Base-by-base conservation (phyloP, 2,113 vertebrate species). In the Progne subis region DNA sequence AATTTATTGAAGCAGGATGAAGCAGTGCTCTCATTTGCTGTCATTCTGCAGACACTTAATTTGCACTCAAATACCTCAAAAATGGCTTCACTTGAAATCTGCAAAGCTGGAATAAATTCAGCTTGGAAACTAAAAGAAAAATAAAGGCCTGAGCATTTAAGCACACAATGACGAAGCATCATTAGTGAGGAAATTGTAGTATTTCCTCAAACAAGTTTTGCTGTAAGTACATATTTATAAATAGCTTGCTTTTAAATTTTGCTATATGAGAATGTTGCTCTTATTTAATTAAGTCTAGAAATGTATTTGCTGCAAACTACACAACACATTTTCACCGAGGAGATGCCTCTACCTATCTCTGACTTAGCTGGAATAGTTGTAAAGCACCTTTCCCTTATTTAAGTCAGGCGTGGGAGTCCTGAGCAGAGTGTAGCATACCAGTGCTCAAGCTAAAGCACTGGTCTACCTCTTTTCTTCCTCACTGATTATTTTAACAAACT, bases 11-110 rank as follows among this genome's bases (percentile, higher is more conserved):
- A 83, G 79, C 75, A 81, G 85, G 79, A 88, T 95, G 75, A 95
- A 91, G 93, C 53, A 86, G 76, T 74, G 56, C 86, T 94, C 95
- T 97, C 85, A 92, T 97, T 95, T 93, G 75, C 93, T 95, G 94
- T 92, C 87, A 86, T 96, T 94, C 95, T 94, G 76, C 43, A 94
- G 79, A 31, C 68, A 80, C 70, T 96, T 90, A 91, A 88, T 95
- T 95, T 96, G 92, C 79, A 90, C 90, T 94, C 93, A 92, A 92
- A 95, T 88, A 52, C 76, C 64, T 94, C 76, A 91, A 85, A 95
- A 93, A 88, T 52, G 7, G 86, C 92, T 96, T 95, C 75, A 67
- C 87, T 95, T 78, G 93, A 94, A 88, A 90, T 78, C 55, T 96
- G 74, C 34, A 72, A 77, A 57, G n/a, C 34, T 86, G 82, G 39